phyloP scores from a whole-genome alignment of 2,113 vertebrate species.

The Ovis canadensis region DNA sequence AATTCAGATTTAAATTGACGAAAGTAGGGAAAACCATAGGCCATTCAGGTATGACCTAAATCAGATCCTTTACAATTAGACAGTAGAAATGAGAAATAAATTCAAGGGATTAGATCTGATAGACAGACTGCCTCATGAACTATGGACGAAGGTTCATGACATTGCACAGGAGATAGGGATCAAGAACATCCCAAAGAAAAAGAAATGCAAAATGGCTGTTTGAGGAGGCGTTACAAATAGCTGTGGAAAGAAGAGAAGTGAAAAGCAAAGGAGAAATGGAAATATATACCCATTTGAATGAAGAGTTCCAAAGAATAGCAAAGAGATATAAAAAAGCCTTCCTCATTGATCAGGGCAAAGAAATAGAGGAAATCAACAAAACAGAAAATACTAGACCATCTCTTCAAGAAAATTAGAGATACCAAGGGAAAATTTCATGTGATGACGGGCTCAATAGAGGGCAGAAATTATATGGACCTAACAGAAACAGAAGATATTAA shows the following conservation, averaged over 20 bases:
- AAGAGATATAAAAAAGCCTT: background rate
- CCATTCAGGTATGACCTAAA: background rate
- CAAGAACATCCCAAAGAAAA: background rate
- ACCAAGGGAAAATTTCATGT: background rate
- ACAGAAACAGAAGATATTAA: background rate
- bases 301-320: background rate
- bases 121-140: background rate
- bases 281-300: background rate
- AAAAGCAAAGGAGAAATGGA: background rate
- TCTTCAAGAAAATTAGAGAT: background rate
- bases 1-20: background rate
- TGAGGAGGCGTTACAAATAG: background rate
- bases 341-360: background rate
- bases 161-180: background rate
- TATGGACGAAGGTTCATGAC: fast-evolving
- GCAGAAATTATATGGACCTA: background rate
- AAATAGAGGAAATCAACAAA: background rate
- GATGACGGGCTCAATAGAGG: background rate
- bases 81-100: background rate
- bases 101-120: background rate
- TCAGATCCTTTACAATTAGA: background rate
- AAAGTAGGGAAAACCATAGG: background rate
- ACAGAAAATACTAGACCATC: background rate
- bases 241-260: background rate
- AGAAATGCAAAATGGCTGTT: background rate